Evolutionary conservation across 2,888 invertebrate genomes (phyloP), one percentile per base, ranked within the genome.

Genomic region (Cataglyphis cursor): DNA sequence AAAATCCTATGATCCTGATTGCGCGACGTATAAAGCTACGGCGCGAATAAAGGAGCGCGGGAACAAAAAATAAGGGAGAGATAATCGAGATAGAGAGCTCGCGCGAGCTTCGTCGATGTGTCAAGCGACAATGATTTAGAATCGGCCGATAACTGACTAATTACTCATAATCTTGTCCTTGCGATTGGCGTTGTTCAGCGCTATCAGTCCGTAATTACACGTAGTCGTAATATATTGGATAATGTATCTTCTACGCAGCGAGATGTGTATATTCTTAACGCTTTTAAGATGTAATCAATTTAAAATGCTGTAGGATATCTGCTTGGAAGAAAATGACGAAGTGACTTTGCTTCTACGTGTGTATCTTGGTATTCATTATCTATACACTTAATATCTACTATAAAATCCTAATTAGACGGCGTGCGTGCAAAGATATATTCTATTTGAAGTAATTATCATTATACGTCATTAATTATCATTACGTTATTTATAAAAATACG

Each of bases 141-240:
- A 44, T 44, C 59, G 44, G 3, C 18, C 31, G 57, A 59, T 73
- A 59, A 15, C 44, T 80, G 73, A 73, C 59, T 59, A 73, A 80
- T 80, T 73, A 35, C 44, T 73, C 44, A 70, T 72, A 59, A 70
- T 59, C 57, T 72, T 18, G 72, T 18, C 35, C 31, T 31, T 28
- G 35, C 57, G 24, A 78, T 28, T 70, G 28, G 54, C 70, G 41
- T 28, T 28, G 38, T 35, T 35, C 31, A 35, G 31, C 54, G 38
- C 59, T 78, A 72, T 78, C 78, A 31, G 9, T n/a, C 8, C n/a
- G 48, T 68, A 68, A 68, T 76, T 54, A 76, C 70, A 24, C 38
- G 24, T 15, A 41, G 35, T 48, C 66, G 48, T 24, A 28, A 24
- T 41, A 51, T 51, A 57, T 78, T 70, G 76, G 31, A 28, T 54